These are phyloP conservation scores for Pollenia amentaria DNA, from an alignment of 2,888 invertebrate species.

Conservation along the genomic window DNA sequence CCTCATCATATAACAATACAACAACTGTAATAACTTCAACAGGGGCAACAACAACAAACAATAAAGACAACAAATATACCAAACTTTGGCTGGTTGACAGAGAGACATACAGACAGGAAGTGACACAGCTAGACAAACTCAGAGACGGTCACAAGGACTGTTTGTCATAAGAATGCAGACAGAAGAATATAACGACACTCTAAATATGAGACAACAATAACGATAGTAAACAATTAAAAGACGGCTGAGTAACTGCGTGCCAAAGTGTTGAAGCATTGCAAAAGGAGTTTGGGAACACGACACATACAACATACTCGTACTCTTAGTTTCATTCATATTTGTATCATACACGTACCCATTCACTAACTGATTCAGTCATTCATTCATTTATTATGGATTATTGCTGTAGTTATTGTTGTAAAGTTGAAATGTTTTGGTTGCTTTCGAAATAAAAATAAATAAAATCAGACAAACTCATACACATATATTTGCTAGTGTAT, in stretches of 20 bases:
- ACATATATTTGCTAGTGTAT: background rate
- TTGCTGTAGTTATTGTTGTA: slow-evolving; percentile 62
- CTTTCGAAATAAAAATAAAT: slow-evolving; percentile 42
- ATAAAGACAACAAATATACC: slow-evolving; percentile 31
- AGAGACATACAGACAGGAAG: slow-evolving; percentile 44
- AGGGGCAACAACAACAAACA: slow-evolving; percentile 29
- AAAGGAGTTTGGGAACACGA: slow-evolving; percentile 42
- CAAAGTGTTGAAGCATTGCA: slow-evolving; percentile 68
- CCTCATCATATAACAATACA: slow-evolving; percentile 55
- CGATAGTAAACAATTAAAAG: slow-evolving; percentile 69
- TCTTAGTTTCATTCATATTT: slow-evolving; percentile 32
- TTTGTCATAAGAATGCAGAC: slow-evolving; percentile 17
- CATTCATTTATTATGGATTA: slow-evolving; percentile 45
- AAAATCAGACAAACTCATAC: background rate
- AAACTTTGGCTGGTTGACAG: slow-evolving; percentile 54
- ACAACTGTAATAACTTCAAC: slow-evolving; percentile 44
- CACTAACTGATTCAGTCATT: slow-evolving; percentile 38
- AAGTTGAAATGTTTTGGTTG: slow-evolving; percentile 69
- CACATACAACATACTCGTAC: slow-evolving; percentile 30
- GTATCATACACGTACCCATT: slow-evolving; percentile 28
- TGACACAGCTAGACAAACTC: slow-evolving; percentile 5
- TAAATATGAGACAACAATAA: slow-evolving; percentile 34
- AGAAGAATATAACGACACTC: slow-evolving; percentile 37
- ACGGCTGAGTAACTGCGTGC: slow-evolving; percentile 62
- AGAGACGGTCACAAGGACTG: background rate